Evolutionary conservation across 35 echinoderm and acorn worm genomes (phyloP).

Genomic region (Ptychodera flava): DNA sequence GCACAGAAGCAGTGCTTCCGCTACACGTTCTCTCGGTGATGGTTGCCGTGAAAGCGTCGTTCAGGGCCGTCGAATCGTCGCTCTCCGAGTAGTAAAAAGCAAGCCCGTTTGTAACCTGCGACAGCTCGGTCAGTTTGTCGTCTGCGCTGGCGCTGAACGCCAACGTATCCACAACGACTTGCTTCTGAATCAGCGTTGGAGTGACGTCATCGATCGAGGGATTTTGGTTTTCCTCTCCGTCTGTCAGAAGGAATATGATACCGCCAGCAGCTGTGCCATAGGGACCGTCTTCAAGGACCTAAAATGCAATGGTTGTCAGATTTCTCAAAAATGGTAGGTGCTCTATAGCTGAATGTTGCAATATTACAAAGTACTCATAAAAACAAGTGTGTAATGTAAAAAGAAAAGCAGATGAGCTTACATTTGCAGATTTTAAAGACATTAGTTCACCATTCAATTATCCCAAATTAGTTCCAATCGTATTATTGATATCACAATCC

Average conservation of each 20-base stretch:
- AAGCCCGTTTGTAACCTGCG: slow-evolving; percentile 12
- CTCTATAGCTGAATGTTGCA: neutral
- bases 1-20: neutral
- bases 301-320: neutral
- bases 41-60: slow-evolving; percentile 39
- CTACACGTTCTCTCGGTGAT: slow-evolving; percentile 15
- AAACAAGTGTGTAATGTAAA: too few species aligned
- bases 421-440: too few species aligned
- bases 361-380: too few species aligned
- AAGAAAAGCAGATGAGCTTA: too few species aligned
- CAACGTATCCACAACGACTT: neutral
- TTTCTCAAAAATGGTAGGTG: neutral
- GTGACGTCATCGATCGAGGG: neutral
- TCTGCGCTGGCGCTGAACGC: slow-evolving; percentile 33
- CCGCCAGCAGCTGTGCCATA: neutral
- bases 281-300: neutral
- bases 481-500: neutral
- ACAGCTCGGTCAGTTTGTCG: slow-evolving; percentile 10
- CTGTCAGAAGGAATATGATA: neutral
- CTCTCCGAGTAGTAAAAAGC: slow-evolving; percentile 31
- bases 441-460: too few species aligned
- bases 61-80: slow-evolving; percentile 18
- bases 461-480: neutral
- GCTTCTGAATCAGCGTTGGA: neutral
- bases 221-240: neutral